Evolutionary conservation across 2,113 vertebrate genomes (phyloP).

Genomic region (Ptilonorhynchus violaceus): DNA sequence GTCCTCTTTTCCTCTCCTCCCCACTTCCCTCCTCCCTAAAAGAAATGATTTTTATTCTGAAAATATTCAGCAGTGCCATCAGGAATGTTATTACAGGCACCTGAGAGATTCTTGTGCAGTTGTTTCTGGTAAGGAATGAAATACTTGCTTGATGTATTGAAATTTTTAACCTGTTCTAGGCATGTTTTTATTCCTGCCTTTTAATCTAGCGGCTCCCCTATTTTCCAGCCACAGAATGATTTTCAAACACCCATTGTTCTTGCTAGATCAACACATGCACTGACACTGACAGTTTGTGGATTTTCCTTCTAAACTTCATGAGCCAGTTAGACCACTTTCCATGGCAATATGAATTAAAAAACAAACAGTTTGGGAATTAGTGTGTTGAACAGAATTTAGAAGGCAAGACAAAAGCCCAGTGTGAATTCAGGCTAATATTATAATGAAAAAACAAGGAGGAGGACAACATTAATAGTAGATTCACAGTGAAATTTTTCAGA

Average conservation of each 20-base stretch:
- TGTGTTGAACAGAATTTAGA: neutral
- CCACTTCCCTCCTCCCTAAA: neutral
- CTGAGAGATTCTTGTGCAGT: neutral
- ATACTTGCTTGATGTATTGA: neutral
- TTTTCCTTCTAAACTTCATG: neutral
- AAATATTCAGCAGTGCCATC: neutral
- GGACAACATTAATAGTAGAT: neutral
- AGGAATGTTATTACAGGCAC: neutral
- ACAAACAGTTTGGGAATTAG: neutral
- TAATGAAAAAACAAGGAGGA: neutral
- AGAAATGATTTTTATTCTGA: neutral
- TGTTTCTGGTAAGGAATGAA: neutral
- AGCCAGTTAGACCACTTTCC: neutral
- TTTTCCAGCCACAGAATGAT: neutral
- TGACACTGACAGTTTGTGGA: neutral
- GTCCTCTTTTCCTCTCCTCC: neutral
- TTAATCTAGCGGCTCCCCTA: neutral
- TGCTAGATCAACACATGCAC: neutral
- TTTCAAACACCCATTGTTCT: neutral
- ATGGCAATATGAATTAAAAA: neutral
- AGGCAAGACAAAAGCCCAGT: neutral
- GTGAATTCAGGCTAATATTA: neutral
- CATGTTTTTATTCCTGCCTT: neutral
- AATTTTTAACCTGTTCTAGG: neutral
- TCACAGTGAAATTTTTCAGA: neutral